Evolutionary conservation across 2,888 invertebrate species (phyloP), one percentile per base, ranked within the genome.

Genomic region (Tetragnatha montana): DNA sequence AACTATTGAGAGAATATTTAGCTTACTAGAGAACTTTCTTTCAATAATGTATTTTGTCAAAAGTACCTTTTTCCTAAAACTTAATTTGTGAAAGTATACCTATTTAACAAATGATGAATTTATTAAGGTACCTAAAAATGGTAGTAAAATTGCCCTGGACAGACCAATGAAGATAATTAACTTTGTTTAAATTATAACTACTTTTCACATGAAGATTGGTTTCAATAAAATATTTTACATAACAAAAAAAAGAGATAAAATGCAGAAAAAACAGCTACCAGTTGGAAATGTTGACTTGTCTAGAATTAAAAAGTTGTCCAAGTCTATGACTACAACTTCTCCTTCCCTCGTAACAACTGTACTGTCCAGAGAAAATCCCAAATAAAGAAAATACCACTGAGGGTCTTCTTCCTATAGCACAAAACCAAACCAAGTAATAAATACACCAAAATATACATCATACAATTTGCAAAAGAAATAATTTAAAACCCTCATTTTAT

Each of bases 371-470:
- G 87, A 91, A 78, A 91, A 92, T 14, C 90, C 92, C 19, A 91
- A 88, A 71, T 91, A 91, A 83, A 92, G 74, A 51, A 92, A 86
- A 79, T 88, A 91, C 92, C 92, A 92, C 22, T 92, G 91, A 17
- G 91, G 91, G 83, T 92, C 92, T 86, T 91, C 92, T 71, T 92
- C 91, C 88, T 91, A 79, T 22, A 75, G 14, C 22, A 79, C 10
- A 51, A 0, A 51, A n/a, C 47, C 1, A 51, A 49, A 3, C 2
- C 50, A 7, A 76, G 10, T 49, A 76, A 76, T n/a, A 49, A 76
- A 7, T 17, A 50, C 50, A n/a, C 8, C 12, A 49, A 19, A 14
- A 49, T 0, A 6, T 1, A 76, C 8, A 76, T n/a, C n/a, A n/a
- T n/a, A n/a, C n/a, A 14, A 19, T 17, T n/a, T 10, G 50, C 50